A percentile compares a stretch with the other conserved stretches of the same genome.
Conservation (phyloP, 2,888 invertebrate species). For the Mycogona germanica region DNA sequence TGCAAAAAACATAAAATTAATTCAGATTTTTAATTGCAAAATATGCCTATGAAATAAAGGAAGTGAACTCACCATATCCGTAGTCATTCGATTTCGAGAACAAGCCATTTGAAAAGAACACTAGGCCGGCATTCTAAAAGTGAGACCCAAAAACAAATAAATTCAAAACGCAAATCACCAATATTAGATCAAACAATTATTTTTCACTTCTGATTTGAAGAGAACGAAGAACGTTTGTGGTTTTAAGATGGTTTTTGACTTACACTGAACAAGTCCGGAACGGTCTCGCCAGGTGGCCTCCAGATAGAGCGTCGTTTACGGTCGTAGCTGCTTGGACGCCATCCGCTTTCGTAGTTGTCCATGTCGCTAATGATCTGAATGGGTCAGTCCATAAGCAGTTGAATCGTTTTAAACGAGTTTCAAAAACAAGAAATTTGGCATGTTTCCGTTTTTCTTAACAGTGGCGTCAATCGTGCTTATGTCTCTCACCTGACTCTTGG, state of each 20-base stretch:
- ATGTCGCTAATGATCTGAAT: slow-evolving; percentile 41
- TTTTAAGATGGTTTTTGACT: too few relatives aligned
- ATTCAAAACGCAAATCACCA: background rate
- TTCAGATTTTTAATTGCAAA: too few relatives aligned
- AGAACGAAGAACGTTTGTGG: too few relatives aligned
- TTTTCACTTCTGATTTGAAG: too few relatives aligned
- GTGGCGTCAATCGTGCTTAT: background rate
- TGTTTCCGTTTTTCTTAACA: background rate
- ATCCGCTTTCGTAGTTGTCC: slow-evolving; percentile 43
- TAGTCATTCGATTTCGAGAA: slow-evolving; percentile 10
- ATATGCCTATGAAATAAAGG: too few relatives aligned
- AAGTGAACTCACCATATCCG: slow-evolving; percentile 8
- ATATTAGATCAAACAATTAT: background rate
- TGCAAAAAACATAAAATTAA: too few relatives aligned
- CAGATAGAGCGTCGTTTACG: slow-evolving; percentile 34
- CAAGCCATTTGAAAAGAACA: slow-evolving; percentile 59
- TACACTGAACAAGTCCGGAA: slow-evolving; percentile 48
- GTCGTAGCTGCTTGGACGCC: slow-evolving; percentile 23
- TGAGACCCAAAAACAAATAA: background rate
- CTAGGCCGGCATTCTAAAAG: slow-evolving; percentile 60
- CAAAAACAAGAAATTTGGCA: background rate
- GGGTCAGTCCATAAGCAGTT: background rate
- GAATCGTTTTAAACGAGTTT: background rate
- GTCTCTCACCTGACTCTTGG: slow-evolving; percentile 32
- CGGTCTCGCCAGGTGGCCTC: slow-evolving; percentile 49